Evolutionary conservation across 2,113 vertebrate genomes (phyloP).

Genomic region (Heterotilapia buettikoferi): DNA sequence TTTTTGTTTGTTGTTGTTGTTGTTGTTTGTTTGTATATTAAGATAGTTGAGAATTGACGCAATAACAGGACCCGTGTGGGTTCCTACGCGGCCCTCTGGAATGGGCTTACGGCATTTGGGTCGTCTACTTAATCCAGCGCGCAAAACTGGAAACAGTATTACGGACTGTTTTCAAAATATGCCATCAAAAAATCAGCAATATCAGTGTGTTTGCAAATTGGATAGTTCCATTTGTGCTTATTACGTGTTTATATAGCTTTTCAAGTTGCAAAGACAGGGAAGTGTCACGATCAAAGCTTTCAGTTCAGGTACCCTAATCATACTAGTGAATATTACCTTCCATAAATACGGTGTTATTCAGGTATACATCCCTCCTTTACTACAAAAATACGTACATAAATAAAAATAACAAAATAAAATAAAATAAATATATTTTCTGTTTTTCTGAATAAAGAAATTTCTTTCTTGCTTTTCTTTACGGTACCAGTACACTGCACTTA

Average conservation of each 20-base stretch:
- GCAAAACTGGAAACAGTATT: neutral
- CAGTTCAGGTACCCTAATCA: neutral
- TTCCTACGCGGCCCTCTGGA: rapidly evolving
- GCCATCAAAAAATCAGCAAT: neutral
- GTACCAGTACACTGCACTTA: neutral
- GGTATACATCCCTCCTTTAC: neutral
- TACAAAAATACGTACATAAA: neutral
- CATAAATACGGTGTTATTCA: neutral
- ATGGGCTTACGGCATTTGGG: neutral
- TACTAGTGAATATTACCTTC: neutral
- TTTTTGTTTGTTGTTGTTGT: neutral
- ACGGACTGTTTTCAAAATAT: neutral
- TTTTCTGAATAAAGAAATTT: neutral
- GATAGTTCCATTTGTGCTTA: neutral
- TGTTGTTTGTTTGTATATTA: neutral
- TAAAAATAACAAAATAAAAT: neutral
- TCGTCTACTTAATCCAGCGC: neutral
- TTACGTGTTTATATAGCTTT: neutral
- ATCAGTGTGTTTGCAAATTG: neutral
- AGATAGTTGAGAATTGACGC: neutral
- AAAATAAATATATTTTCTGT: neutral
- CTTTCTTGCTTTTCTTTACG: neutral
- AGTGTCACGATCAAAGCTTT: neutral
- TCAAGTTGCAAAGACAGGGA: neutral
- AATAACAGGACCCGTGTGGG: neutral